Evolutionary conservation across 2,113 vertebrate genomes (phyloP), one percentile per base, ranked within the genome.

Genomic region (Suncus etruscus): DNA sequence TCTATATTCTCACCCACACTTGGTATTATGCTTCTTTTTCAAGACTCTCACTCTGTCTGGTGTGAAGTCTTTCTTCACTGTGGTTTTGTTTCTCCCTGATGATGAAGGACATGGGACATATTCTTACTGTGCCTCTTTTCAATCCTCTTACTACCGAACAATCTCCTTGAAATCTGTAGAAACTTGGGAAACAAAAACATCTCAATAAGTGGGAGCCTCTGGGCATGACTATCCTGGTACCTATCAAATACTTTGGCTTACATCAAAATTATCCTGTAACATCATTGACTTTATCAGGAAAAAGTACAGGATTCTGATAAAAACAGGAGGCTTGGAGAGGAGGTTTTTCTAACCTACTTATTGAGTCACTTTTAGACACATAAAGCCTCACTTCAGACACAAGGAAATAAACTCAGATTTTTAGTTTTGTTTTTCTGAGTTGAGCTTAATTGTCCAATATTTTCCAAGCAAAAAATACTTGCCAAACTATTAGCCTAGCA

Each of bases 361-460:
- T 32, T 69, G 81, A 89, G 61, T 11, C 27, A 86, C 68, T 11
- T 73, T 82, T 87, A 70, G 20, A 84, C 29, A 0, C 3, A 48
- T 16, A 74, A 68, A 81, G 2, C 14, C 61, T 93, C 29, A 82
- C 66, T 50, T 80, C 69, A 86, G 63, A 84, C 47, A 61, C 22
- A 84, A 29, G 24, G 76, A 47, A 93, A 87, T 79, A 85, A 93
- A 85, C 12, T 47, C 20, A 25, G 65, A 20, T 4, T 45, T 75
- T 91, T 86, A 70, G 50, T 93, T 83, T 91, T 82, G 45, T 90
- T 94, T 90, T 94, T 79, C 92, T 93, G 61, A 47, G 70, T 87
- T 92, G 47, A 87, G 9, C 85, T 95, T 87, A 93, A 83, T 93
- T 83, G 70, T 92, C 81, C 92, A 81, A 75, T 90, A 89, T 51